Evolutionary conservation across 2,113 vertebrate species (phyloP).

Genomic region (Emydura subglobosa): DNA sequence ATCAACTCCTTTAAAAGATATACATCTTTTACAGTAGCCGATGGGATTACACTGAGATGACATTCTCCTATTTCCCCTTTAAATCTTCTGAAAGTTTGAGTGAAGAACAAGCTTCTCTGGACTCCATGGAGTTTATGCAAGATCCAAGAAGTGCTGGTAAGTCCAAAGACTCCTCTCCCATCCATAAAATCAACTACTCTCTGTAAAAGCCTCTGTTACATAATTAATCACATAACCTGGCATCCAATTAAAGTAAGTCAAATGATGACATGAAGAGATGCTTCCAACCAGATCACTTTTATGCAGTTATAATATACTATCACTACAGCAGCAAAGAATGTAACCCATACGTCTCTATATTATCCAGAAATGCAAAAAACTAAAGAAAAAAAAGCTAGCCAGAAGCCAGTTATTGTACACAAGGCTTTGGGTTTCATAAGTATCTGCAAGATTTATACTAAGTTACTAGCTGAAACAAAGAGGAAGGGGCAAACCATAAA

Average conservation of each 20-base stretch:
- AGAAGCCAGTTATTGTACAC: not conserved
- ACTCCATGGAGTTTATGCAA: not conserved
- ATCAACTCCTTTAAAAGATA: not conserved
- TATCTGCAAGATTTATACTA: not conserved
- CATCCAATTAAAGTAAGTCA: not conserved
- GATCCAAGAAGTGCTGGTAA: not conserved
- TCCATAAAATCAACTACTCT: not conserved
- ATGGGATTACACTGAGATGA: not conserved
- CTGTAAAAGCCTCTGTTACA: not conserved
- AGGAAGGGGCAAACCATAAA: not conserved
- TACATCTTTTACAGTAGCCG: not conserved
- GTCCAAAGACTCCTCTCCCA: not conserved
- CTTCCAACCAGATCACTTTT: not conserved
- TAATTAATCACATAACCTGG: not conserved
- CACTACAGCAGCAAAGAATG: not conserved
- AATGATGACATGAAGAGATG: not conserved
- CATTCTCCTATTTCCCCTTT: not conserved
- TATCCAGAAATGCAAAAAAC: not conserved
- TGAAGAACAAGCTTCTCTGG: not conserved
- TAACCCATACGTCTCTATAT: not conserved
- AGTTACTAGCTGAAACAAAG: not conserved
- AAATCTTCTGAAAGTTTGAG: not conserved
- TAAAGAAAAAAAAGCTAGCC: not conserved
- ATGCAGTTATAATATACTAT: constrained; percentile 24
- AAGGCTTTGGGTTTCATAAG: not conserved